Evolutionary conservation across 2,113 vertebrate species (phyloP).

Genomic region (Ornithorhynchus anatinus): DNA sequence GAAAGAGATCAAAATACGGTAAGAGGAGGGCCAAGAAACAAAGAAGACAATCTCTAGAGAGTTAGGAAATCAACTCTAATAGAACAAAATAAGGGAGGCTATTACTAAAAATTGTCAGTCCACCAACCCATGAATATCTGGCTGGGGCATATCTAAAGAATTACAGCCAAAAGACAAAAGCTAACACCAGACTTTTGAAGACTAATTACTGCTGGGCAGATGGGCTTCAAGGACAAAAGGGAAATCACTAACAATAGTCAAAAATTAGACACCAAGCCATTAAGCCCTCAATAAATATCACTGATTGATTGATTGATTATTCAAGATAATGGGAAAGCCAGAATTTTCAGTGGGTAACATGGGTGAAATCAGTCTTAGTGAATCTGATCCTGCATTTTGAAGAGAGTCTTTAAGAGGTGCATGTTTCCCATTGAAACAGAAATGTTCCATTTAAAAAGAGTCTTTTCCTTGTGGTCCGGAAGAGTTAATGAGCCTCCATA

Average conservation of each 20-base stretch:
- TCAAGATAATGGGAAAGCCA: neutral
- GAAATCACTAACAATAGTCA: neutral
- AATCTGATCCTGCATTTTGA: neutral
- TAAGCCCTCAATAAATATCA: no score
- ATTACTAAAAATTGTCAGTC: neutral
- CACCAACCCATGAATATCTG: neutral
- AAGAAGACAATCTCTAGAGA: neutral
- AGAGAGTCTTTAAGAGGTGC: neutral
- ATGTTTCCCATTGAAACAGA: neutral
- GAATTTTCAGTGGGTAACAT: no score
- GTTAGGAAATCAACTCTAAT: neutral
- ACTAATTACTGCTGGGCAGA: neutral
- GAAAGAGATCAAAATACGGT: neutral
- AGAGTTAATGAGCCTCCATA: neutral
- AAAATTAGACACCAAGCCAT: neutral
- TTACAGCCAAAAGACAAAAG: neutral
- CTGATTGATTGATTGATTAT: no score
- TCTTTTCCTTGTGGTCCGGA: neutral
- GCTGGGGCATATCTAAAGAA: neutral
- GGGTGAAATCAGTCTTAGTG: neutral
- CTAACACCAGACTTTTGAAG: neutral
- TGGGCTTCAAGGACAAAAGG: neutral
- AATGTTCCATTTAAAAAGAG: no score
- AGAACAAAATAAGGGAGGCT: neutral
- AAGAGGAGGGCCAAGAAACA: neutral